phyloP scores from a whole-genome alignment of 2,888 invertebrate genomes.

The Ariolimax columbianus region DNA sequence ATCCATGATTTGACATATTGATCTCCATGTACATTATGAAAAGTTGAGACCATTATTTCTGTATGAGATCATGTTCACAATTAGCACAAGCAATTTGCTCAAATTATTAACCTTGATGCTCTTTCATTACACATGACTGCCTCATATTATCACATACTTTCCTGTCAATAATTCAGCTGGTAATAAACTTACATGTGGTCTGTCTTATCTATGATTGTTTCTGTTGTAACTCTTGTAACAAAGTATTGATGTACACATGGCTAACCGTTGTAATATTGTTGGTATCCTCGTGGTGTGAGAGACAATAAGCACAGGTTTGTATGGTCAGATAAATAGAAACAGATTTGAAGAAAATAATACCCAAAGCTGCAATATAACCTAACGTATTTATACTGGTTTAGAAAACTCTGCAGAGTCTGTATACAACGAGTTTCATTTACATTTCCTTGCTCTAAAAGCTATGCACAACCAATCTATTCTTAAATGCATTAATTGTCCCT shows the following conservation, averaged over 20 bases:
- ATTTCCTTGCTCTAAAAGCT: no score
- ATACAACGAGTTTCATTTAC: no score
- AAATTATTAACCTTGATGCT: slow-evolving; percentile 14
- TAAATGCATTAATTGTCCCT: no score
- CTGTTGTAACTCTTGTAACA: neutral
- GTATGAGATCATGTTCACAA: neutral
- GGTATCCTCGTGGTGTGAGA: no score
- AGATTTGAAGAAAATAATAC: no score
- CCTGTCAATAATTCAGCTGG: slow-evolving; percentile 7
- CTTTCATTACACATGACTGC: slow-evolving; percentile 14
- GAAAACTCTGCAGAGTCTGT: no score
- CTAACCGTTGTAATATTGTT: neutral
- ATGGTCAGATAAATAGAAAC: no score
- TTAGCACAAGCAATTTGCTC: slow-evolving; percentile 25
- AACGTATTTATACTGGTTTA: no score
- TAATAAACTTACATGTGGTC: neutral
- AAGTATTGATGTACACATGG: neutral
- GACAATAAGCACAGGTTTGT: no score
- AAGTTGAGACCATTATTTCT: neutral
- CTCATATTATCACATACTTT: slow-evolving; percentile 10
- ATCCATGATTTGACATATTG: neutral
- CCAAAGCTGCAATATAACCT: no score
- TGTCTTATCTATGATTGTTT: slow-evolving; percentile 16
- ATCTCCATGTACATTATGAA: neutral
- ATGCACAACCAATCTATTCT: no score